Percentiles rank a stretch among this genome's conserved stretches.
Evolutionary conservation across 2,888 invertebrate species (phyloP).

Genomic region (Nomada hirtipes): DNA sequence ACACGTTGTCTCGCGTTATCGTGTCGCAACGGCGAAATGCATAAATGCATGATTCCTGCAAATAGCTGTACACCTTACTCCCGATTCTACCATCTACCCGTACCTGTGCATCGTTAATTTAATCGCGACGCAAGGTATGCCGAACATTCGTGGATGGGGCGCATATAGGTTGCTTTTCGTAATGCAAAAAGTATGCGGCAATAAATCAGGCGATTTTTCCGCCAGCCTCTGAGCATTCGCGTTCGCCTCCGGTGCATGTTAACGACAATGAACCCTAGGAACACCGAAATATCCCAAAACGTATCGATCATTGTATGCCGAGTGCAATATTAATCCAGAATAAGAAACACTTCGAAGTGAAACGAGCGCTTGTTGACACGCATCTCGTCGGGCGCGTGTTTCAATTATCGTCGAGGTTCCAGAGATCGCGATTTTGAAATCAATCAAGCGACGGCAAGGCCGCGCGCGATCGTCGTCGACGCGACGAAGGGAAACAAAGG

Average conservation of each 20-base stretch:
- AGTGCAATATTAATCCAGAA: neutral
- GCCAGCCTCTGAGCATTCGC: no score
- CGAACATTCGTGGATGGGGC: conserved; percentile 20
- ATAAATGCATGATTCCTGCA: conserved; percentile 40
- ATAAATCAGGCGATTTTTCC: conserved; percentile 23
- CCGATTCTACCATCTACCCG: conserved; percentile 25
- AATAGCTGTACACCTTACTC: conserved; percentile 42
- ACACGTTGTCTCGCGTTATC: conserved; percentile 18
- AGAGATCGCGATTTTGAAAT: conserved; percentile 30
- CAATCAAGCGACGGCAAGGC: conserved; percentile 33
- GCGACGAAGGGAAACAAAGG: neutral
- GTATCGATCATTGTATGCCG: no score
- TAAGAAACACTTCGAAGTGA: neutral
- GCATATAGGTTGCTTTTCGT: conserved; percentile 6
- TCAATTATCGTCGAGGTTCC: conserved; percentile 22
- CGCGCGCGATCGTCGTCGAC: neutral
- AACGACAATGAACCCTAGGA: neutral
- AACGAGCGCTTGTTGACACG: neutral
- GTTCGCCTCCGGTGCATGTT: neutral
- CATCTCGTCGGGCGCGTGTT: neutral
- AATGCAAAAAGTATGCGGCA: neutral
- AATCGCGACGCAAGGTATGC: conserved; percentile 40
- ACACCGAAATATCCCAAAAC: neutral
- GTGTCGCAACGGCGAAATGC: conserved; percentile 24
- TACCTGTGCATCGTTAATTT: conserved; percentile 38